A percentile compares a stretch with the other conserved stretches of the same genome.
Conservation (phyloP, 2,113 vertebrate genomes). For the Thamnophis sirtalis region DNA sequence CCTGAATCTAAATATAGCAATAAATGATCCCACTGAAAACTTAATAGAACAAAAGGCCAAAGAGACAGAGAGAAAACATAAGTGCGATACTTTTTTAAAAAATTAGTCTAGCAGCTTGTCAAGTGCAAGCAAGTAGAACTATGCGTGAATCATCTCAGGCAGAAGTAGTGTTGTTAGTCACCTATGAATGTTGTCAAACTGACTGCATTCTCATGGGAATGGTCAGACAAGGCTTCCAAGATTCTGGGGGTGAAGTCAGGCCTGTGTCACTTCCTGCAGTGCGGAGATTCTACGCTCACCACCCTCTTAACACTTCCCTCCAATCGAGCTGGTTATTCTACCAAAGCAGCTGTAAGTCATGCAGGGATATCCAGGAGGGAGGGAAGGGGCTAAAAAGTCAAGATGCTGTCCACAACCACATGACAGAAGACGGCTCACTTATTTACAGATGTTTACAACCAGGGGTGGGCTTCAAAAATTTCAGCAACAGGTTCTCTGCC, state of each 20-base stretch:
- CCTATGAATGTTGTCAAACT: neutral
- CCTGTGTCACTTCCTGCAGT: neutral
- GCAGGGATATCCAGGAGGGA: neutral
- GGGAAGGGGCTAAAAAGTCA: neutral
- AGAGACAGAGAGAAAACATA: neutral
- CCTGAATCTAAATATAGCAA: neutral
- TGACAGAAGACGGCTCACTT: neutral
- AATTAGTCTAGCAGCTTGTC: neutral
- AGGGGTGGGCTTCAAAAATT: no score
- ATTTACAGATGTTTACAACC: neutral
- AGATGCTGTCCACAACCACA: neutral
- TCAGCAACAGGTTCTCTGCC: no score
- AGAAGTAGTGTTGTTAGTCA: neutral
- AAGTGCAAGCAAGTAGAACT: neutral
- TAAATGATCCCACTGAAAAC: neutral
- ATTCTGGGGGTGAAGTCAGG: neutral
- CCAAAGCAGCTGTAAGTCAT: neutral
- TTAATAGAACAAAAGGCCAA: neutral
- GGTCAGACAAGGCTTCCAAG: neutral
- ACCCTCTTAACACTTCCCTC: neutral
- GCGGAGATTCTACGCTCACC: neutral
- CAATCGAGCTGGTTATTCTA: neutral
- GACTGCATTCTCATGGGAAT: neutral
- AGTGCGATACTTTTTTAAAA: neutral
- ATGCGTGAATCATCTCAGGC: neutral